Evolutionary conservation across 2,797 vertebrate species (phyloP).

Genomic region (Botia kubotai): DNA sequence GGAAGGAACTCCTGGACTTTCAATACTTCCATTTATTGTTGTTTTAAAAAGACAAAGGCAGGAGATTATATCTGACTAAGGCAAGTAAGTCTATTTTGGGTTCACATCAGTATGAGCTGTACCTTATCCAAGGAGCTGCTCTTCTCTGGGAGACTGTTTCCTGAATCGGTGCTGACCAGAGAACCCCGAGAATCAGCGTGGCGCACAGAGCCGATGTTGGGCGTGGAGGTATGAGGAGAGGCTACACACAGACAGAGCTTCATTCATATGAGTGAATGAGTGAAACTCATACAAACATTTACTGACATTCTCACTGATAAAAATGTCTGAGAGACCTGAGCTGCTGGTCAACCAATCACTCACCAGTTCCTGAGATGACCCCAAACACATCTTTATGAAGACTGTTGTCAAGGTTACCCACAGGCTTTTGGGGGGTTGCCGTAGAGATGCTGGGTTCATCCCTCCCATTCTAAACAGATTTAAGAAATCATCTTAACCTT

Average conservation of each 20-base stretch:
- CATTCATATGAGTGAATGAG: neutral
- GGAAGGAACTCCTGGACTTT: neutral
- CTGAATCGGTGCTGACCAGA: constrained; percentile 93
- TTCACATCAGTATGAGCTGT: constrained; percentile 15
- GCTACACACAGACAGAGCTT: constrained; percentile 71
- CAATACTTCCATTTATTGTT: constrained; percentile 1
- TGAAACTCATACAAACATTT: neutral
- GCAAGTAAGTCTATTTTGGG: neutral
- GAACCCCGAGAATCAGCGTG: constrained; percentile 94
- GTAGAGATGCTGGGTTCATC: constrained; percentile 84
- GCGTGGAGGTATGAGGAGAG: constrained; percentile 90
- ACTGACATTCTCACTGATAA: neutral
- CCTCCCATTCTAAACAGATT: constrained; percentile 78
- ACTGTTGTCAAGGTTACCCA: constrained; percentile 84
- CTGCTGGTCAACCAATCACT: constrained; percentile 15
- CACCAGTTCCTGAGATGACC: constrained; percentile 94
- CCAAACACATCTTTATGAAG: constrained; percentile 95
- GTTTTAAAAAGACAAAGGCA: constrained; percentile 13
- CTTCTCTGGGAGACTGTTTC: constrained; percentile 91
- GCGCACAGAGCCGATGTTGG: constrained; percentile 86
- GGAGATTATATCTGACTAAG: neutral
- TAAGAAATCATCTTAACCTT: neutral
- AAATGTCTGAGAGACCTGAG: neutral
- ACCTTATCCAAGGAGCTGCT: constrained; percentile 94
- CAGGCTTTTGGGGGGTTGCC: constrained; percentile 87